Evolutionary conservation across 2,797 vertebrate genomes (phyloP).

Genomic region (Falco peregrinus): DNA sequence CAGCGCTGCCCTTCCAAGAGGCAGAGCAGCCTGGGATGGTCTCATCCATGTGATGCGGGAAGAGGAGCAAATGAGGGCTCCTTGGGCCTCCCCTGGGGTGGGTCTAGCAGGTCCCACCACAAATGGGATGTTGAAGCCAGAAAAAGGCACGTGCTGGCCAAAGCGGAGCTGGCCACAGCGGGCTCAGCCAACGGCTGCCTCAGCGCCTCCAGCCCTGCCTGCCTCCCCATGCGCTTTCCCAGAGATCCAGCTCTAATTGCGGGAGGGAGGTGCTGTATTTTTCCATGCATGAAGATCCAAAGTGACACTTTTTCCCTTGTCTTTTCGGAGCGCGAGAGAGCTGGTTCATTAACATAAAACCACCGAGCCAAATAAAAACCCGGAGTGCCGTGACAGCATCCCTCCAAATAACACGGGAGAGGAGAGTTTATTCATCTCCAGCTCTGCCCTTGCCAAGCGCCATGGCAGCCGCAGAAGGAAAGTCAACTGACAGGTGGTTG

Average conservation of each 20-base stretch:
- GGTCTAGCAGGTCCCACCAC: too few species aligned
- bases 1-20: not conserved
- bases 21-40: not conserved
- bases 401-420: not conserved
- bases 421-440: not conserved
- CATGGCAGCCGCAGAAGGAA: not conserved
- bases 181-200: not conserved
- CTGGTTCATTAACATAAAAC: slow-evolving; percentile 29
- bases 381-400: not conserved
- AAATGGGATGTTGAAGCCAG: not conserved
- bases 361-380: slow-evolving; percentile 3
- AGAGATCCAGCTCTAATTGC: not conserved
- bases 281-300: slow-evolving; percentile 42
- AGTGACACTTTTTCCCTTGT: not conserved
- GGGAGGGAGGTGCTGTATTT: slow-evolving; percentile 15
- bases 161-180: fast-evolving
- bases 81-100: too few species aligned
- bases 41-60: fast-evolving
- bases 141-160: not conserved
- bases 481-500: slow-evolving; percentile 19
- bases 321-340: not conserved
- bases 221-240: not conserved
- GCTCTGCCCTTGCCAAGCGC: slow-evolving; percentile 38
- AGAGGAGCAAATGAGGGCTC: not conserved
- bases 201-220: not conserved